phyloP scores from a whole-genome alignment of 2,888 invertebrate genomes.

The Zygogramma bicolorata region DNA sequence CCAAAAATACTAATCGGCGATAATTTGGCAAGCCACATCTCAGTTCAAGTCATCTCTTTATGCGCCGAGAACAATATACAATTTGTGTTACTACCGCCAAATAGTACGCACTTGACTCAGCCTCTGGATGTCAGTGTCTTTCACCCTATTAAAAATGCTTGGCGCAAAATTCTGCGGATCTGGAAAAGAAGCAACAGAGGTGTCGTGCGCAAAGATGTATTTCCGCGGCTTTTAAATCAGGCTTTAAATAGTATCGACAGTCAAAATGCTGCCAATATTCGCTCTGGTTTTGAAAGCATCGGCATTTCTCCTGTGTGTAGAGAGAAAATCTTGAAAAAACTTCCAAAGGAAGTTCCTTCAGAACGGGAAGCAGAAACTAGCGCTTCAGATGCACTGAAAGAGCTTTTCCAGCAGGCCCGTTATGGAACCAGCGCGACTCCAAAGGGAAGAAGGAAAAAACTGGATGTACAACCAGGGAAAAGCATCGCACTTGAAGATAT shows the following conservation, averaged over 20 bases:
- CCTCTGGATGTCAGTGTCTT: conserved; percentile 3
- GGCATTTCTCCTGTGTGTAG: conserved; percentile 14
- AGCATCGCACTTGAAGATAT: conserved; percentile 15
- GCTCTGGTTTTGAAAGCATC: conserved; percentile 16
- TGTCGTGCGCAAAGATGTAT: background rate
- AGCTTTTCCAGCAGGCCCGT: conserved; percentile 13
- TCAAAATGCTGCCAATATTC: conserved; percentile 8
- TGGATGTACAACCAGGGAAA: conserved; percentile 16
- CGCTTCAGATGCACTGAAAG: conserved; percentile 3
- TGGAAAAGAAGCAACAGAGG: conserved; percentile 4
- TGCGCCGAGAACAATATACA: conserved; percentile 8
- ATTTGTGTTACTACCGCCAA: conserved; percentile 12
- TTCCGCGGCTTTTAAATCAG: background rate
- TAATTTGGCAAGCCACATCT: conserved; percentile 12
- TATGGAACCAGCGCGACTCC: background rate
- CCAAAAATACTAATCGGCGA: conserved; percentile 11
- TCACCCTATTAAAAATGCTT: background rate
- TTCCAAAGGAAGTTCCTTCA: conserved; percentile 12
- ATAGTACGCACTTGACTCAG: conserved; percentile 14
- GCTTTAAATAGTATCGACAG: background rate
- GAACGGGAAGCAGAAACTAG: background rate
- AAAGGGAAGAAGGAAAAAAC: conserved; percentile 15
- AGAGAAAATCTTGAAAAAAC: conserved; percentile 15
- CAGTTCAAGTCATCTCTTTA: background rate
- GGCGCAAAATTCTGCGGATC: background rate